These are phyloP conservation scores for Lepisosteus osseus DNA, from an alignment of 2,113 vertebrate genomes.

Conservation along the genomic window DNA sequence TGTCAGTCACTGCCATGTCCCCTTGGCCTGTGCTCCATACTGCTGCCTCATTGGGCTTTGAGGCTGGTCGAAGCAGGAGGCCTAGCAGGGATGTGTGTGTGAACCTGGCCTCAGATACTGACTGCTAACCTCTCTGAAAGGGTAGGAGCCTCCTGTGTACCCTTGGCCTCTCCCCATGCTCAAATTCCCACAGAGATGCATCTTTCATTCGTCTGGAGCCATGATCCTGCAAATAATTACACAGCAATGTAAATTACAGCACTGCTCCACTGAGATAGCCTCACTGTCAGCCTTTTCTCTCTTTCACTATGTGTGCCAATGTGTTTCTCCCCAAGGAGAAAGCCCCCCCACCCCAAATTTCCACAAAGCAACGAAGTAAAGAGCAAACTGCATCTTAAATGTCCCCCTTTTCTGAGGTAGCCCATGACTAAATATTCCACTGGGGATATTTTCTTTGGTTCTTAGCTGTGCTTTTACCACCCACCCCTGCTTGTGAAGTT, in stretches of 20 bases:
- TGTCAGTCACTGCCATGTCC: conserved; percentile 28
- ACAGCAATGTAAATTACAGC: conserved; percentile 61
- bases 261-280: conserved; percentile 21
- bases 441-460: conserved; percentile 39
- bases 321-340: neutral
- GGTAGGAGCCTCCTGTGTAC: conserved; percentile 12
- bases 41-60: conserved; percentile 10
- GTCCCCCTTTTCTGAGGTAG: conserved; percentile 32
- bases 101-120: neutral
- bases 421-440: conserved; percentile 36
- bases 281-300: conserved; percentile 14
- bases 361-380: conserved; percentile 15
- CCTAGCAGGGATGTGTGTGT: conserved; percentile 17
- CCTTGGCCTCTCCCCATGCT: conserved; percentile 30
- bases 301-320: conserved; percentile 3
- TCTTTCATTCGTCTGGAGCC: conserved; percentile 50
- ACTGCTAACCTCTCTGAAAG: neutral
- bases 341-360: conserved; percentile 15
- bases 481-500: conserved; percentile 30
- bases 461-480: conserved; percentile 13
- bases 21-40: conserved; percentile 23
- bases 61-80: neutral
- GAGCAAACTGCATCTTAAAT: conserved; percentile 34
- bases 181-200: conserved; percentile 33
- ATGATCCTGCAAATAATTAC: conserved; percentile 59